phyloP scores from a whole-genome alignment of 2,888 invertebrate species.

The Melinopterus prodromus region DNA sequence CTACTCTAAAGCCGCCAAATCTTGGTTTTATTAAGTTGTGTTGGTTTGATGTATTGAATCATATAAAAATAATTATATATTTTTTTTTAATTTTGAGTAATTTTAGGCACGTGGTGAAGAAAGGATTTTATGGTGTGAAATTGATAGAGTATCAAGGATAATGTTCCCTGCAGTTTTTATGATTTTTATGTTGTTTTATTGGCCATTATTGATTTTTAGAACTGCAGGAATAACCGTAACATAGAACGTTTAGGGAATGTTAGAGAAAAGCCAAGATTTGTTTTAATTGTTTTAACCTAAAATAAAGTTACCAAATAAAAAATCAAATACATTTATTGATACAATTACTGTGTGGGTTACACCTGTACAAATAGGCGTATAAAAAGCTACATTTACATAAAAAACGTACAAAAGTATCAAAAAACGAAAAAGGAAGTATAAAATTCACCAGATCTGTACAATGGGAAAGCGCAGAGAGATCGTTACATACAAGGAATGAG shows the following conservation, averaged over 20 bases:
- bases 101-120: slow-evolving; percentile 71
- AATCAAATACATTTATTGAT: slow-evolving; percentile 41
- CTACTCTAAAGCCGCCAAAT: slow-evolving; percentile 11
- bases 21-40: slow-evolving; percentile 40
- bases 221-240: slow-evolving; percentile 17
- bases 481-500: slow-evolving; percentile 12
- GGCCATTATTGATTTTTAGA: slow-evolving; percentile 72
- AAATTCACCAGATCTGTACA: slow-evolving; percentile 4
- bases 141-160: slow-evolving; percentile 78
- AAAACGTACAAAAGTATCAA: slow-evolving; percentile 14
- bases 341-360: slow-evolving; percentile 35
- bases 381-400: slow-evolving; percentile 37
- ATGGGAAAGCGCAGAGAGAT: background rate
- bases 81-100: slow-evolving; percentile 12
- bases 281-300: background rate
- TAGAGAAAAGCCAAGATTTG: too few species aligned
- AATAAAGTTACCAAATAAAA: slow-evolving; percentile 30
- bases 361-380: slow-evolving; percentile 27
- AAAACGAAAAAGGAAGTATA: background rate
- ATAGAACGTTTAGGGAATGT: background rate
- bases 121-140: slow-evolving; percentile 79
- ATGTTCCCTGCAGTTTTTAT: slow-evolving; percentile 83
- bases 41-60: slow-evolving; percentile 52
- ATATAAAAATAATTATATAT: background rate
- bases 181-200: slow-evolving; percentile 78